phyloP scores from a whole-genome alignment of 2,113 vertebrate genomes.

The Origma solitaria region DNA sequence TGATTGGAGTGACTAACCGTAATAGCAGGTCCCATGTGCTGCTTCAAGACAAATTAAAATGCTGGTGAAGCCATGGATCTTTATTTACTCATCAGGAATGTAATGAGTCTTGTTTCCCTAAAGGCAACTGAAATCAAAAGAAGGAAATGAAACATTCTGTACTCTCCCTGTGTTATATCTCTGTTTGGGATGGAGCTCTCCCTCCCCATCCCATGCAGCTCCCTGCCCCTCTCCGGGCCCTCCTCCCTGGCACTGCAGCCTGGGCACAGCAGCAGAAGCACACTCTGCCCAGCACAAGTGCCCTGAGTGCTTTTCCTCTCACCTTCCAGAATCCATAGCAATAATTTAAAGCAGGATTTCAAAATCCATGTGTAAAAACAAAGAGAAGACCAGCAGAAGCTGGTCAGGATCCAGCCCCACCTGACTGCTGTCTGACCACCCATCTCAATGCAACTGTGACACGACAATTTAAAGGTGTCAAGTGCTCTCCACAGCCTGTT shows the following conservation, averaged over 20 bases:
- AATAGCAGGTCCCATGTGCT: background rate
- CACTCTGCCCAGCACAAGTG: fast-evolving
- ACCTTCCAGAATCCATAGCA: background rate
- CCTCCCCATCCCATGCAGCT: too few relatives aligned
- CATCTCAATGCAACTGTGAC: background rate
- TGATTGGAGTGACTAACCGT: background rate
- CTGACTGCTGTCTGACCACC: background rate
- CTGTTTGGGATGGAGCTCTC: background rate
- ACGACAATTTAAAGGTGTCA: background rate
- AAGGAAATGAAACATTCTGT: background rate
- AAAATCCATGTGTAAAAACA: background rate
- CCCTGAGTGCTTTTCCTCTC: background rate
- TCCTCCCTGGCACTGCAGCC: background rate
- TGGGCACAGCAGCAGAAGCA: background rate
- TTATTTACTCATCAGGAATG: background rate
- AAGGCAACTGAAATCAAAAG: background rate
- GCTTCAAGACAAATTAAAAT: background rate
- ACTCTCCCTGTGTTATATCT: background rate
- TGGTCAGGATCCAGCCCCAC: background rate
- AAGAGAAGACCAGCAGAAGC: background rate
- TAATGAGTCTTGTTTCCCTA: background rate
- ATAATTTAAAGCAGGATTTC: background rate
- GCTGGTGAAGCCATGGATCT: background rate
- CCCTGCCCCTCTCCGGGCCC: fast-evolving
- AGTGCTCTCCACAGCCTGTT: background rate